Evolutionary conservation across 2,888 invertebrate species (phyloP), one percentile per base, ranked within the genome.

Genomic region (Ennomos fuscantarius): DNA sequence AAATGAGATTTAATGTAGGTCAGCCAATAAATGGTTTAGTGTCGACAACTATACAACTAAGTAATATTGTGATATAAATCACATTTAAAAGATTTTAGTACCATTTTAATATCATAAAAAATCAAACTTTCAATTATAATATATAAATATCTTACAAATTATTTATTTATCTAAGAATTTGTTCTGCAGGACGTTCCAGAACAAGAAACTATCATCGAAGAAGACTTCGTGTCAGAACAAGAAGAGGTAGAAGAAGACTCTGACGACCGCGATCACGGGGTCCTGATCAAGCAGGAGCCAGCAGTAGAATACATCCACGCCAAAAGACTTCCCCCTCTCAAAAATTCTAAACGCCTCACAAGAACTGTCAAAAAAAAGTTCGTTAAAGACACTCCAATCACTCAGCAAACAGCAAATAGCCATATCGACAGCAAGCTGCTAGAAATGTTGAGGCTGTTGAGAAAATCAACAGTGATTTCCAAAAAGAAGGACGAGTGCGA

Each of bases 401-500:
- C 70, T n/a, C 39, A 39, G 0, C 9, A 15, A 15, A 24, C 36
- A 36, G 1, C 39, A 15, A 11, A 60, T 53, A 66, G 55, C 42
- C 58, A 53, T 10, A 62, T 81, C 2, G 81, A 82, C 42, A 74
- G 58, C 35, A 79, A 71, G 49, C 61, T 86, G 1, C n/a, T 81
- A 37, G 81, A 85, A 61, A 74, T 83, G 8, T 48, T 86, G 8
- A 79, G 72, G 44, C 41, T 79, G 12, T 63, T 84, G 0, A 72
- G 72, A 36, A 76, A 75, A 12, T 48, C 58, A 44, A 80, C 84
- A 0, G 81, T 83, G 31, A 44, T 76, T 1, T 67, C 79, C 0
- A 82, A 76, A 45, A 85, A 80, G 61, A 89, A 89, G 62, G 92
- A 92, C 37, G 92, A 90, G 51, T 92, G 91, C 60, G 91, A 89